These are phyloP conservation scores for Gymnopithys bicolor DNA, from an alignment of 2,797 vertebrate genomes.

Conservation along the genomic window DNA sequence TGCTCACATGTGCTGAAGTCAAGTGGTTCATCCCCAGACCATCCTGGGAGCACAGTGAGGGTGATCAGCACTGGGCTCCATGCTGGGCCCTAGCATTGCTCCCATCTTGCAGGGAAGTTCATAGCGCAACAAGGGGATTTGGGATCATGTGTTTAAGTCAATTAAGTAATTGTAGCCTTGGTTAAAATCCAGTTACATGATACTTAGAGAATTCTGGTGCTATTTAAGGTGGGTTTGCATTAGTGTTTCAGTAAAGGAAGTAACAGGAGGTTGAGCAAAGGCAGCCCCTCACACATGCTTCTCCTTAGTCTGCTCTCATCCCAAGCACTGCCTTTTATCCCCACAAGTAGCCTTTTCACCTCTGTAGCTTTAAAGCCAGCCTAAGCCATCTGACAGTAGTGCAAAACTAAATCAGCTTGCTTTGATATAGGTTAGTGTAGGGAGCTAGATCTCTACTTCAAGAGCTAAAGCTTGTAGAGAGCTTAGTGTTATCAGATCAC, in stretches of 20 bases:
- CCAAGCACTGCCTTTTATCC: background rate
- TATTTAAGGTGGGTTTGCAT: background rate
- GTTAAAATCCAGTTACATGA: constrained; percentile 34
- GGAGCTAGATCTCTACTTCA: background rate
- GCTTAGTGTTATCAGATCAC: background rate
- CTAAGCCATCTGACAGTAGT: background rate
- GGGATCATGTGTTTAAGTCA: constrained; percentile 53
- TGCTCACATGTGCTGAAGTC: background rate
- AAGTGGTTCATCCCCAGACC: background rate
- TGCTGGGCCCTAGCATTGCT: background rate
- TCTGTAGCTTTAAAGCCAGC: background rate
- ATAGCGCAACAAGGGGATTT: constrained; percentile 40
- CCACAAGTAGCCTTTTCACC: background rate
- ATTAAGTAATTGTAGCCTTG: constrained; percentile 35
- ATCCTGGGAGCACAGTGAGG: background rate
- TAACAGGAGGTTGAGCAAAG: background rate
- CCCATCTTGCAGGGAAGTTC: background rate
- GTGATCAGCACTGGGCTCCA: background rate
- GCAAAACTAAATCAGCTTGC: background rate
- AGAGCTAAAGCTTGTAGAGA: background rate
- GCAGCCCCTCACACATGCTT: background rate
- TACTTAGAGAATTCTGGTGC: background rate
- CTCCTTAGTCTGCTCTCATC: background rate
- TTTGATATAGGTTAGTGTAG: background rate
- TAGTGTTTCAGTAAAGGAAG: background rate